Evolutionary conservation across 2,888 invertebrate species (phyloP), one percentile per base, ranked within the genome.

Genomic region (Pterostichus niger): DNA sequence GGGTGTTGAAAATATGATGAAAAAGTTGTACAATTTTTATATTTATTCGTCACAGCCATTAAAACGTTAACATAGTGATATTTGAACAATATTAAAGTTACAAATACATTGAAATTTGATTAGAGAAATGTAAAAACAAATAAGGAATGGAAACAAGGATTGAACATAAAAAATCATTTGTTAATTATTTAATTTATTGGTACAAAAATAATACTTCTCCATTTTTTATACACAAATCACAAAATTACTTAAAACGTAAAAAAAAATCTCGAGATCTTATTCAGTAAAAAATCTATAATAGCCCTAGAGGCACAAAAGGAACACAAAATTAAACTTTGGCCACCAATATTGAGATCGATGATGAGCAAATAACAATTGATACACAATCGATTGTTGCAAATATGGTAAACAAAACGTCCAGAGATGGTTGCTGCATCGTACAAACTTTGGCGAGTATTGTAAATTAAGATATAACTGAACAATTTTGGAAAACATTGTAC

Each of bases 141-240:
- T 40, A 24, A 64, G 31, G 33, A 64, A 13, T n/a, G 64, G 64
- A 64, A 6, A 9, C 11, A 64, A 40, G 40, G 64, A 5, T 1
- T 64, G 0, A 9, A 54, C 49, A 77, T 6, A 13, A 49, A 56
- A 77, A 61, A 40, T 7, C 24, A 44, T 13, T 11, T 11, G 31
- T 80, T 52, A 64, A 80, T 80, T 49, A 80, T 68, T 80, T 46
- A 15, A 46, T 15, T 82, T 75, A 75, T 82, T 82, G 61, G 82
- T 82, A 82, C 75, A 82, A 82, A 82, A 82, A 82, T 82, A 82
- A 82, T 82, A 82, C 82, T 73, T 80, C 44, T 80, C 68, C 78
- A 81, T 59, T 76, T 75, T 76, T 76, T 44, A 46, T 49, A 82
- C 52, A 49, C 52, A 31, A 78, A 79, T 80, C 80, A 80, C 80